phyloP scores from a whole-genome alignment of 2,888 invertebrate species.

The Coelinius sp. region DNA sequence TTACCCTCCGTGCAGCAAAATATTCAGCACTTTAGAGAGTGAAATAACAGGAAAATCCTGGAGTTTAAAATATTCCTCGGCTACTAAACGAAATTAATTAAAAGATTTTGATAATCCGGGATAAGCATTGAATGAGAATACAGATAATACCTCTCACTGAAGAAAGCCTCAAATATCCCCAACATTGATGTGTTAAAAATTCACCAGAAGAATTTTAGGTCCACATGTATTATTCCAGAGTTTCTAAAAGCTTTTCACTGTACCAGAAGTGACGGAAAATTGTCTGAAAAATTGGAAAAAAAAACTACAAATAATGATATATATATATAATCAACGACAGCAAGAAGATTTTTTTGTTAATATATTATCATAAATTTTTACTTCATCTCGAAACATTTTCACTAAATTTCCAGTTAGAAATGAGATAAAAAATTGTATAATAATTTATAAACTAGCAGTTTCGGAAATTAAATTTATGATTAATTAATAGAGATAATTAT shows the following conservation, averaged over 20 bases:
- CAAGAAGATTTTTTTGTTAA: too few relatives aligned
- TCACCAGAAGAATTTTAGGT: slow-evolving; percentile 15
- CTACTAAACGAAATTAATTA: not conserved
- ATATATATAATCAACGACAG: not conserved
- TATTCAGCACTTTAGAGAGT: too few relatives aligned
- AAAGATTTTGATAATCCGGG: not conserved
- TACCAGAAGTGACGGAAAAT: slow-evolving; percentile 57
- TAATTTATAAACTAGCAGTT: too few relatives aligned
- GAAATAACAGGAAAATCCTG: too few relatives aligned
- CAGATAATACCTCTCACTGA: not conserved
- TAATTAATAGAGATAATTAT: too few relatives aligned
- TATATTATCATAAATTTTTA: too few relatives aligned
- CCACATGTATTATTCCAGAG: slow-evolving; percentile 65
- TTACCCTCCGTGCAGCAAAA: too few relatives aligned
- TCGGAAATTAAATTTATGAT: too few relatives aligned
- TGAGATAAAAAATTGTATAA: too few relatives aligned
- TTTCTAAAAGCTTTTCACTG: slow-evolving; percentile 66
- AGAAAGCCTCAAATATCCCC: not conserved
- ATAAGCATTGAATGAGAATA: not conserved
- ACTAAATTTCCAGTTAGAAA: too few relatives aligned
- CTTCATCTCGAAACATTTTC: too few relatives aligned
- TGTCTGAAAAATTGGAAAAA: slow-evolving; percentile 34
- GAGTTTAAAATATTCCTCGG: not conserved
- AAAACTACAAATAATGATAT: not conserved
- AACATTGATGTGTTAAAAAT: not conserved